These are phyloP conservation scores for Sebastes hubbsi DNA, from an alignment of 2,797 vertebrate genomes.

Conservation along the genomic window DNA sequence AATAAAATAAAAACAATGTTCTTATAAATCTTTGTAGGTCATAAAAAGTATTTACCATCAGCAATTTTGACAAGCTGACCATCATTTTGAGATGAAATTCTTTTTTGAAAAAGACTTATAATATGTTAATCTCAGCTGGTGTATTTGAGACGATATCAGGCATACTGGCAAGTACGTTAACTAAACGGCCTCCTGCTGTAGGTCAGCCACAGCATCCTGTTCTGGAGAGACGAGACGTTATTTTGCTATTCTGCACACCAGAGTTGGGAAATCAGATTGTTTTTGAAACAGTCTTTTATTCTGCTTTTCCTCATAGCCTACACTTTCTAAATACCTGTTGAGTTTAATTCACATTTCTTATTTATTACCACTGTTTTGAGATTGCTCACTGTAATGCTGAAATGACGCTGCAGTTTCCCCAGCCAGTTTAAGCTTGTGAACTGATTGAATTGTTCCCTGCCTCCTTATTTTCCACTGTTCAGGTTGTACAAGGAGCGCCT, in stretches of 20 bases:
- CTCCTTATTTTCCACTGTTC: constrained; percentile 29
- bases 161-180: background rate
- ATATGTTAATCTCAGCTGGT: background rate
- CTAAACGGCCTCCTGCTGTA: background rate
- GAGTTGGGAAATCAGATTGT: background rate
- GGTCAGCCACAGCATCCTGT: background rate
- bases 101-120: background rate
- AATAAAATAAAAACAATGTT: background rate
- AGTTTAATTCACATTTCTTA: background rate
- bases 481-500: constrained; percentile 98
- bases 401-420: background rate
- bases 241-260: background rate
- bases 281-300: background rate
- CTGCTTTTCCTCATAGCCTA: background rate
- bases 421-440: background rate
- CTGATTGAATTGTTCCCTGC: background rate
- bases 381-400: background rate
- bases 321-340: background rate
- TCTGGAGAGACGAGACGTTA: background rate
- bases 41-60: background rate
- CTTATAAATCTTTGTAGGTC: too few species aligned
- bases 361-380: background rate
- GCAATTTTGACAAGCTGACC: background rate
- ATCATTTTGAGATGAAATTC: background rate
- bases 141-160: background rate